phyloP scores from a whole-genome alignment of 1,140 invertebrate species.

The fruit fly (Drosophila melanogaster) region Release_6_plus_ISO1_MT NT_033777.3:13538001-13538500 shows the following conservation, averaged over 20 bases:
- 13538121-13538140: conserved; percentile 79
- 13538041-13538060: conserved; percentile 53
- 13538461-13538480: not conserved
- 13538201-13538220: conserved; percentile 46
- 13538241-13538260: conserved; percentile 49
- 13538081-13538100: conserved; percentile 27
- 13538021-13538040: conserved; percentile 2
- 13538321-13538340: not conserved
- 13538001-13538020: not conserved
- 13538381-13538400: conserved; percentile 34
- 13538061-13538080: conserved; percentile 37
- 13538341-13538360: conserved; percentile 2
- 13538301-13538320: conserved; percentile 34
- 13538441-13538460: conserved; percentile 2
- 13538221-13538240: conserved; percentile 28
- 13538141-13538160: conserved; percentile 63
- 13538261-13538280: conserved; percentile 35
- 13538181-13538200: conserved; percentile 59
- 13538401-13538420: conserved; percentile 2
- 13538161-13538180: conserved; percentile 73
- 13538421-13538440: not conserved
- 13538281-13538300: conserved; percentile 32
- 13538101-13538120: conserved; percentile 25
- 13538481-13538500: conserved; percentile 14
- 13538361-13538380: conserved; percentile 1